Percentiles rank a stretch among this genome's conserved stretches.
Evolutionary conservation across 2,797 vertebrate genomes (phyloP).

Genomic region (Siniperca scherzeri): DNA sequence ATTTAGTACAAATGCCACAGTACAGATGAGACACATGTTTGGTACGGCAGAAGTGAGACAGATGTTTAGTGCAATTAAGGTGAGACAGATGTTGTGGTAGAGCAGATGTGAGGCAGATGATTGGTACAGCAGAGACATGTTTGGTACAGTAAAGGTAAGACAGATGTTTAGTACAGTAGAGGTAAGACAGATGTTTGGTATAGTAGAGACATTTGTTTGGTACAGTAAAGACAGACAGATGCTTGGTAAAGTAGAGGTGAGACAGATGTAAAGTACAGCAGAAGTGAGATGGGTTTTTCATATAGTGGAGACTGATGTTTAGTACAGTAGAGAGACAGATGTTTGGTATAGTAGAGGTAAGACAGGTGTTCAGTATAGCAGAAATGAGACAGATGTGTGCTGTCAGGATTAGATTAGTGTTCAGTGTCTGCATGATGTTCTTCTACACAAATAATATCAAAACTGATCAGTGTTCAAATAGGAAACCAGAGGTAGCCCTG

Average conservation of each 20-base stretch:
- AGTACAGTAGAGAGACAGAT: neutral
- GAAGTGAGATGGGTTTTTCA: slow-evolving; percentile 6
- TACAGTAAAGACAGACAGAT: neutral
- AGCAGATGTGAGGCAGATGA: neutral
- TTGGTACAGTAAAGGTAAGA: neutral
- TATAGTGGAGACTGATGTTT: neutral
- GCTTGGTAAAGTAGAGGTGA: neutral
- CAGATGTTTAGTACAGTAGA: neutral
- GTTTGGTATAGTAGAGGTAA: neutral
- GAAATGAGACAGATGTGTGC: neutral
- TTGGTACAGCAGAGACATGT: neutral
- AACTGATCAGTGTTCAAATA: neutral
- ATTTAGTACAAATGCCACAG: neutral
- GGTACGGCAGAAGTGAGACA: neutral
- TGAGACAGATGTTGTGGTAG: neutral
- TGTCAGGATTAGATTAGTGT: neutral
- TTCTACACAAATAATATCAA: neutral
- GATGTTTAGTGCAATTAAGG: neutral
- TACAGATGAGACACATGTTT: neutral
- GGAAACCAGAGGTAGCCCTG: neutral
- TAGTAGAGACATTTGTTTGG: neutral
- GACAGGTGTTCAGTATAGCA: neutral
- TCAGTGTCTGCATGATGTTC: neutral
- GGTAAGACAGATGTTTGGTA: neutral
- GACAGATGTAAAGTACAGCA: neutral